phyloP scores from a whole-genome alignment of 35 echinoderm and acorn worm genomes.

The Lytechinus variegatus region DNA sequence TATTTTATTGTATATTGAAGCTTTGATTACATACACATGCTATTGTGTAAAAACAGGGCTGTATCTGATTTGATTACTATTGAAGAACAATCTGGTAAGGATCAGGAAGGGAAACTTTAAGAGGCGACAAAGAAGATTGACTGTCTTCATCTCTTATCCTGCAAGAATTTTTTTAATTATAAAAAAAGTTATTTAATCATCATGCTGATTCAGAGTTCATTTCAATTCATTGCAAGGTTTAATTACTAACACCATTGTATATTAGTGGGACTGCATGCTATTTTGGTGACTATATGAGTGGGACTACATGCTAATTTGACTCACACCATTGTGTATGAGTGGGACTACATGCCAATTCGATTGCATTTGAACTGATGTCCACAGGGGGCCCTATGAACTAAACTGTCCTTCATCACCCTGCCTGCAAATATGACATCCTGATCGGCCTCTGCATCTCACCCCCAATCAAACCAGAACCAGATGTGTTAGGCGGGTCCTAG shows the following conservation, averaged over 20 bases:
- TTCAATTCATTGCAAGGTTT: not conserved
- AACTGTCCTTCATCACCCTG: not conserved
- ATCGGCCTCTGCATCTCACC: not conserved
- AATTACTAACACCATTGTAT: not conserved
- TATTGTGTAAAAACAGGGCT: too few relatives aligned
- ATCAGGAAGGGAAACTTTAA: too few relatives aligned
- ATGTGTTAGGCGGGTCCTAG: not conserved
- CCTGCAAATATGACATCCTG: conserved; percentile 18
- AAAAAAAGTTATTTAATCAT: not conserved
- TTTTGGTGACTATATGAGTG: not conserved
- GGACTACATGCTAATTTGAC: not conserved
- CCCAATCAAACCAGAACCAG: conserved; percentile 12
- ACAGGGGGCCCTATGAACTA: not conserved
- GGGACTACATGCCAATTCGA: not conserved
- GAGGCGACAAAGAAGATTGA: too few relatives aligned
- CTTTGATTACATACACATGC: too few relatives aligned
- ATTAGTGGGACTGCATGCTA: too few relatives aligned
- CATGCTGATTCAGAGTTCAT: not conserved
- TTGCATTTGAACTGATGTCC: not conserved
- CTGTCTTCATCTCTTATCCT: not conserved
- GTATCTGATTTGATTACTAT: too few relatives aligned
- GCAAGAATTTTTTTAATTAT: not conserved
- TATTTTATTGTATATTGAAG: too few relatives aligned
- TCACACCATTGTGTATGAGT: not conserved
- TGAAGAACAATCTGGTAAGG: too few relatives aligned